Evolutionary conservation across 2,888 invertebrate species (phyloP).

Genomic region (Pyrrhosoma nymphula): DNA sequence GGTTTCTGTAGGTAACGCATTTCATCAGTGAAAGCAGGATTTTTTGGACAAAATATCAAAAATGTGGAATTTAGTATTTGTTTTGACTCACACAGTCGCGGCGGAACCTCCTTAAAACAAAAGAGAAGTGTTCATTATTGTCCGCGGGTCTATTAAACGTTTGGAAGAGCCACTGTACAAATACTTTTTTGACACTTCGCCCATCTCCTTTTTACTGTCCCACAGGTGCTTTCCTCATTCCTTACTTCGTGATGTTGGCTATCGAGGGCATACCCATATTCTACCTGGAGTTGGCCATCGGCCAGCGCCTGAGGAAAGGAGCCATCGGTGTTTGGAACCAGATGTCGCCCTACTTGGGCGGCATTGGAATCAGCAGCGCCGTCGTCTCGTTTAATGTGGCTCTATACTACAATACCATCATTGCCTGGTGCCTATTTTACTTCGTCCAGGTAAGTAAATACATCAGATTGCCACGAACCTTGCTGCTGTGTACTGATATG

Average conservation of each 20-base stretch:
- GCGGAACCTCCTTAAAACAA: too few relatives aligned
- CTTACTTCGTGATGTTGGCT: constrained; percentile 96
- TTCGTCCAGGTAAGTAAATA: constrained; percentile 84
- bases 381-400: constrained; percentile 98
- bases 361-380: constrained; percentile 95
- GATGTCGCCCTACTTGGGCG: constrained; percentile 92
- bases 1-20: too few relatives aligned
- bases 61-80: too few relatives aligned
- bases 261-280: constrained; percentile 98
- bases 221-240: constrained; percentile 95
- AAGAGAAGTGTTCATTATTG: too few relatives aligned
- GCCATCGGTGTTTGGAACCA: constrained; percentile 98
- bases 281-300: constrained; percentile 96
- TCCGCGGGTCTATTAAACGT: too few relatives aligned
- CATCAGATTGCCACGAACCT: background rate
- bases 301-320: constrained; percentile 94
- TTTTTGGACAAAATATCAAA: too few relatives aligned
- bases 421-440: constrained; percentile 98
- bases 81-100: too few relatives aligned
- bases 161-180: too few relatives aligned
- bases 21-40: too few relatives aligned
- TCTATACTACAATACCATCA: constrained; percentile 98
- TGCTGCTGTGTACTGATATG: background rate
- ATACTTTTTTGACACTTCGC: too few relatives aligned
- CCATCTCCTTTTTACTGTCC: constrained; percentile 67